Base-by-base conservation (phyloP, 2,113 vertebrate species). In the Chauna torquata region DNA sequence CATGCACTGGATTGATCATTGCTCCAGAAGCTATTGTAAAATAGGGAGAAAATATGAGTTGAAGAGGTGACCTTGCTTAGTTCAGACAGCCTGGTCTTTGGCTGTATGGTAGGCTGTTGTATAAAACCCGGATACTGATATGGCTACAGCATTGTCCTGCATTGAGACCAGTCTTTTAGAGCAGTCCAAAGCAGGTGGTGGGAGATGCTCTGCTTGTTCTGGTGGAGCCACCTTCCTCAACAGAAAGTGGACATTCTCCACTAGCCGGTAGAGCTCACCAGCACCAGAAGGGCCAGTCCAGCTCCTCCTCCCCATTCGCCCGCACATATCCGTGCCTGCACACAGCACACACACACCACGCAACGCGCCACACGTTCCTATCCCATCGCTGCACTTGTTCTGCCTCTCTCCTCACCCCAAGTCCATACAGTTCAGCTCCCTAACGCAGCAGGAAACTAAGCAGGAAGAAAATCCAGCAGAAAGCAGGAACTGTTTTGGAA, bases 311-410 rank as follows among this genome's bases (percentile, higher is more conserved):
- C 27, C 20, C 10, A 6, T n/a, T 66, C 22, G 19, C 54, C n/a
- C 0, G 1, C 38, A 42, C 32, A n/a, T 22, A n/a, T 28, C 38
- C 2, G 1, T 27, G 22, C 77, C 30, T 44, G 19, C 23, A 30
- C 47, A 69, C n/a, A 36, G 19, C 0, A 2, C 20, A 19, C 61
- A 38, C 47, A 34, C 0, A 2, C 45, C 15, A 42, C 36, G 25
- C 25, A 64, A 36, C 0, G 3, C 14, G 10, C 17, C 1, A 8
- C 68, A 30, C 9, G 2, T 40, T 42, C 20, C 28, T 20, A 15
- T 20, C 58, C 57, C 64, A 17, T 44, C 79, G 47, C 47, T 25
- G 24, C 28, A 7, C 6, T 52, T 23, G 27, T 19, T 75, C 49
- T 79, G 27, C 38, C 36, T 59, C 75, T 44, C 85, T 45, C 34